Conservation (phyloP, 2,888 invertebrate genomes). For the Acrobasis repandana region DNA sequence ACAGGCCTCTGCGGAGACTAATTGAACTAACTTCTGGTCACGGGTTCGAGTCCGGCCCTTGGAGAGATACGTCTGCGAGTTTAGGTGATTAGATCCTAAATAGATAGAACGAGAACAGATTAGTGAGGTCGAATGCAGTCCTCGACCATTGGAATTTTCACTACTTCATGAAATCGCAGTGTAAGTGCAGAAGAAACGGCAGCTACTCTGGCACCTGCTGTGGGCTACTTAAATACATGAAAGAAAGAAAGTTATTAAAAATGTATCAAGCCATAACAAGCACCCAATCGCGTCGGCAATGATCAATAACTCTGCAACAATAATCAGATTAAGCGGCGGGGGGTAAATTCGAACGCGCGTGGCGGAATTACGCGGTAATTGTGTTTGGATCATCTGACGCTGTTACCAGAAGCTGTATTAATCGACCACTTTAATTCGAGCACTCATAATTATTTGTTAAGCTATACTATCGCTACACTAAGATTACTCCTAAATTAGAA, state of each 20-base stretch:
- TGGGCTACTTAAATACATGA: too few relatives aligned
- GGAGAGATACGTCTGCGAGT: slow-evolving; percentile 6
- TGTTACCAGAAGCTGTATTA: slow-evolving; percentile 39
- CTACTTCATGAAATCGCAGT: too few relatives aligned
- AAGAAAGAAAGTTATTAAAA: neutral
- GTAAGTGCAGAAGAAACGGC: too few relatives aligned
- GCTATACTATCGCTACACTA: too few relatives aligned
- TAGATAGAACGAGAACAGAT: neutral
- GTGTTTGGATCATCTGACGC: slow-evolving; percentile 54
- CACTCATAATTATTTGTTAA: neutral
- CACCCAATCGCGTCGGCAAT: slow-evolving; percentile 10
- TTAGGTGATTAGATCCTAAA: neutral
- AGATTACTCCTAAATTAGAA: too few relatives aligned
- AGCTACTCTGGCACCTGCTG: too few relatives aligned
- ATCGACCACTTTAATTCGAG: slow-evolving; percentile 27
- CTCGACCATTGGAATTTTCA: too few relatives aligned
- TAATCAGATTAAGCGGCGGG: slow-evolving; percentile 41
- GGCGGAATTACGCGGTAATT: slow-evolving; percentile 63
- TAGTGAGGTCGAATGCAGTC: neutral
- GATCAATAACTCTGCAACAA: slow-evolving; percentile 37
- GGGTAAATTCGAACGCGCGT: slow-evolving; percentile 56
- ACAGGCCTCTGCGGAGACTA: slow-evolving; percentile 9
- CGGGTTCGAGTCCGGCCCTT: neutral
- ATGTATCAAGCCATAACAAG: neutral
- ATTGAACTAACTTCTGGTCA: slow-evolving; percentile 13